phyloP scores from a whole-genome alignment of 2,113 vertebrate genomes.

The Bostrychus sinensis region DNA sequence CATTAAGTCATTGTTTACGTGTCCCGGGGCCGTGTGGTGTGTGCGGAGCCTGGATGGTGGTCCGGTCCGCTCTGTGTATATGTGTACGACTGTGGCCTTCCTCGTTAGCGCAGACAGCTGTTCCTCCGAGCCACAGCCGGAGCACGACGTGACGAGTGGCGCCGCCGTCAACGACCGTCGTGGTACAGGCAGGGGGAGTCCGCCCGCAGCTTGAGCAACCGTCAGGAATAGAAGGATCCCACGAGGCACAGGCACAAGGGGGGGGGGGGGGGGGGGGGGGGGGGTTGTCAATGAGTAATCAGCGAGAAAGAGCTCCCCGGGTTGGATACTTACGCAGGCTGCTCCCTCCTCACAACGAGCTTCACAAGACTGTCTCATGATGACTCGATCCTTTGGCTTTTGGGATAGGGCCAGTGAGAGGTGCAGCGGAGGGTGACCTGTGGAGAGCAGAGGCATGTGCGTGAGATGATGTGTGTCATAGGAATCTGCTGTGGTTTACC shows the following conservation, averaged over 20 bases:
- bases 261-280: no score
- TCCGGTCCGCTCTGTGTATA: conserved; percentile 50
- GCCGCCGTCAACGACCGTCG: no score
- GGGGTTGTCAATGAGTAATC: conserved; percentile 74
- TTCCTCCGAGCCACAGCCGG: conserved; percentile 75
- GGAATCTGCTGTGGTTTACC: conserved; percentile 15
- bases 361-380: conserved; percentile 41
- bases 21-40: conserved; percentile 69
- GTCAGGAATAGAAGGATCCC: conserved; percentile 68
- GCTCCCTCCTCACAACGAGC: conserved; percentile 14
- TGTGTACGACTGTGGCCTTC: conserved; percentile 29
- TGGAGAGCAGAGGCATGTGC: conserved; percentile 11
- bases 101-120: conserved; percentile 81
- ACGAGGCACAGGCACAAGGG: conserved; percentile 62
- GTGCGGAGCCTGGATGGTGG: conserved; percentile 57
- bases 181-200: conserved; percentile 34
- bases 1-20: conserved; percentile 81
- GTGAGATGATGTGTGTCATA: conserved; percentile 23
- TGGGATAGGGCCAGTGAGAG: conserved; percentile 34
- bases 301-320: conserved; percentile 57
- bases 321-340: conserved; percentile 44
- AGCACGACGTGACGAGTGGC: conserved; percentile 59
- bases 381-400: conserved; percentile 22
- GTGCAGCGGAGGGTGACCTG: conserved; percentile 45
- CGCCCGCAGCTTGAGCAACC: conserved; percentile 54